Conservation (phyloP, 2,888 invertebrate genomes). For the Noctuana brunneofusca region DNA sequence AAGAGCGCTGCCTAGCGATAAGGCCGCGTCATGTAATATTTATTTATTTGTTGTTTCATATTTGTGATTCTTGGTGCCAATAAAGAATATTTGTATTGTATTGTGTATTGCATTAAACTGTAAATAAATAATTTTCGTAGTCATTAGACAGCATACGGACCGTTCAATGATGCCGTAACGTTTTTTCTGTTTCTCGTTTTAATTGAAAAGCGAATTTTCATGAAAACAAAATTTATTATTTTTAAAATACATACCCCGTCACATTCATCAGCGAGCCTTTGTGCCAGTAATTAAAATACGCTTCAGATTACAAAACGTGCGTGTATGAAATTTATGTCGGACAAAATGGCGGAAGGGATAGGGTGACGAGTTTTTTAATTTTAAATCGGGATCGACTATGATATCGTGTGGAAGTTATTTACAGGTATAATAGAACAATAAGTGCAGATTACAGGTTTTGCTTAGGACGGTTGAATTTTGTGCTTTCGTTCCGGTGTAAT, state of each 20-base stretch:
- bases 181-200: background rate
- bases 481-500: too few species aligned
- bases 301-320: slow-evolving; percentile 42
- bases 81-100: too few species aligned
- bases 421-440: background rate
- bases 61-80: too few species aligned
- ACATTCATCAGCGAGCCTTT: slow-evolving; percentile 29
- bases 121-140: too few species aligned
- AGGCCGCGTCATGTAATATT: too few species aligned
- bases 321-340: slow-evolving; percentile 43
- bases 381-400: background rate
- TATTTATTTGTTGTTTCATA: too few species aligned
- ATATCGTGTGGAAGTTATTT: background rate
- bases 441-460: too few species aligned
- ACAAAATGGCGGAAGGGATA: slow-evolving; percentile 33
- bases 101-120: too few species aligned
- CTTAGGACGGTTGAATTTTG: too few species aligned
- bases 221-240: slow-evolving; percentile 21
- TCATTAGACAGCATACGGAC: too few species aligned
- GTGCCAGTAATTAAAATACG: slow-evolving; percentile 51
- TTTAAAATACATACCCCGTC: slow-evolving; percentile 22
- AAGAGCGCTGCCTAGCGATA: too few species aligned
- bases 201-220: slow-evolving; percentile 19
- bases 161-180: background rate
- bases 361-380: background rate